These are phyloP conservation scores for Chloroclysta siterata DNA, from an alignment of 2,888 invertebrate genomes.

Conservation along the genomic window DNA sequence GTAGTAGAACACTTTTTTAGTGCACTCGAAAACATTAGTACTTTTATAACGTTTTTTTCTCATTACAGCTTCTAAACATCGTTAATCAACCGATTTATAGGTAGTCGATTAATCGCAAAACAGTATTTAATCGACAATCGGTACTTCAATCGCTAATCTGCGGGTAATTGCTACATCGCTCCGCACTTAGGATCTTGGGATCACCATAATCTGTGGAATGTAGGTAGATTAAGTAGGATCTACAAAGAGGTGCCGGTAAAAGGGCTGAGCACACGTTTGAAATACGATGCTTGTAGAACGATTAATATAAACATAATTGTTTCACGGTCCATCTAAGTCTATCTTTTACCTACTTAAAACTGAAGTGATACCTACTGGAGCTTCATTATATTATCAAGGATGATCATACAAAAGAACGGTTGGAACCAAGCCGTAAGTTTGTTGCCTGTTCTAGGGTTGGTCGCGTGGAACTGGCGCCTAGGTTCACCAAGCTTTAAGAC, in stretches of 20 bases:
- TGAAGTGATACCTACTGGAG: too few relatives aligned
- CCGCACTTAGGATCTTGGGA: slow-evolving; percentile 17
- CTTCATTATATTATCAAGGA: too few relatives aligned
- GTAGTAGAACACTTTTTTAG: not conserved
- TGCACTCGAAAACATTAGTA: not conserved
- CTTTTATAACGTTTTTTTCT: not conserved
- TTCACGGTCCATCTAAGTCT: not conserved
- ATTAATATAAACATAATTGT: too few relatives aligned
- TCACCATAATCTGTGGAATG: slow-evolving; percentile 15
- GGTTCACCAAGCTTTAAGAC: too few relatives aligned
- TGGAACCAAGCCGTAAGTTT: too few relatives aligned
- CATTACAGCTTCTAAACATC: slow-evolving; percentile 17
- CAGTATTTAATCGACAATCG: slow-evolving; percentile 29
- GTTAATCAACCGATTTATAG: slow-evolving; percentile 36
- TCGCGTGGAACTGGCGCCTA: too few relatives aligned
- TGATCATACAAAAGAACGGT: too few relatives aligned
- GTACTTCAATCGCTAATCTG: slow-evolving; percentile 28
- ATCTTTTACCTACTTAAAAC: too few relatives aligned
- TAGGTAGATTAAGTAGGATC: slow-evolving; percentile 16
- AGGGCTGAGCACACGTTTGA: not conserved
- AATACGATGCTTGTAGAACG: not conserved
- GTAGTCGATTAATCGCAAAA: slow-evolving; percentile 19
- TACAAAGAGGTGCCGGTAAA: slow-evolving; percentile 19
- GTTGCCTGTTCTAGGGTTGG: too few relatives aligned
- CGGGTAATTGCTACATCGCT: slow-evolving; percentile 20